Conservation (phyloP, 2,797 vertebrate species). For the Hipposideros larvatus region DNA sequence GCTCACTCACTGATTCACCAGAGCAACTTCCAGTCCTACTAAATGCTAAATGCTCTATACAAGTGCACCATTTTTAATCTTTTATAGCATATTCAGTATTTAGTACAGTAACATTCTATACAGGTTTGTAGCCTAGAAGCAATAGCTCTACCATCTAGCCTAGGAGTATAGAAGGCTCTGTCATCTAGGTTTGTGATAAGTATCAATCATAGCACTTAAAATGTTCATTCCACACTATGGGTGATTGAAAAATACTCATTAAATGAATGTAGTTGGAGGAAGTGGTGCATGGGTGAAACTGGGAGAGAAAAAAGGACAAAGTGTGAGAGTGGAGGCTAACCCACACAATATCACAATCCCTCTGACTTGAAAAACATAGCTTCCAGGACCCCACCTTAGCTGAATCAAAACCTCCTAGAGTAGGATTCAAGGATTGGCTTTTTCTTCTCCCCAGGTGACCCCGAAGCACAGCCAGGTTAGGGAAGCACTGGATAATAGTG, state of each 20-base stretch:
- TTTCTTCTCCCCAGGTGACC: background rate
- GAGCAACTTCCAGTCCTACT: background rate
- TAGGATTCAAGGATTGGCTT: background rate
- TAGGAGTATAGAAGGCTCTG: background rate
- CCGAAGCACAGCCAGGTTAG: background rate
- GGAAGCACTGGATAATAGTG: background rate
- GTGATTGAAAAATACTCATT: background rate
- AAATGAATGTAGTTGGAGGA: background rate
- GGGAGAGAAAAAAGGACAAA: background rate
- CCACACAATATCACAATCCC: background rate
- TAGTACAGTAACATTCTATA: background rate
- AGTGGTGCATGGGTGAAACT: background rate
- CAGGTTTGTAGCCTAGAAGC: background rate
- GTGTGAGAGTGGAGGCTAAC: background rate
- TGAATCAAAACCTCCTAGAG: background rate
- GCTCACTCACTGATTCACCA: background rate
- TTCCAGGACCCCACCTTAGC: background rate
- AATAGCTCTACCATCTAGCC: background rate
- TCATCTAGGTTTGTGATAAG: background rate
- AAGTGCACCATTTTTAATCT: background rate
- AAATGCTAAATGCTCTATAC: background rate
- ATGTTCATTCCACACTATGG: background rate
- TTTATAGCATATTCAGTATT: background rate
- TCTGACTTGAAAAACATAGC: background rate
- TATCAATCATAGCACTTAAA: background rate